Evolutionary conservation across 2,113 vertebrate species (phyloP).

Genomic region (Oreochromis aureus): DNA sequence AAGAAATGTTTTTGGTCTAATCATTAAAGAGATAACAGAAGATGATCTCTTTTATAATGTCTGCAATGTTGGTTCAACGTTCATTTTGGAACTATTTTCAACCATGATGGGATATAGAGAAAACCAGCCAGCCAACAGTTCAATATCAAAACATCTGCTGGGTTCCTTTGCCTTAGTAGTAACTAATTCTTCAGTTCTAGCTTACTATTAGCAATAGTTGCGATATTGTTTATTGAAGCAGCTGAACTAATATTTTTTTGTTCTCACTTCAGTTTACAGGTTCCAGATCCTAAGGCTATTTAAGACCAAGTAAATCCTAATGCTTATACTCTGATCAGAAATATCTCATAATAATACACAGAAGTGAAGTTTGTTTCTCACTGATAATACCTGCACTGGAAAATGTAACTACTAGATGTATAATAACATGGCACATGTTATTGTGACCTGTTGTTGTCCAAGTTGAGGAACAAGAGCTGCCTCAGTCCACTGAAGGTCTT

Average conservation of each 20-base stretch:
- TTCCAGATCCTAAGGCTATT: background rate
- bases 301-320: background rate
- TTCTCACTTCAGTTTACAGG: background rate
- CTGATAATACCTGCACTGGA: background rate
- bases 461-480: constrained; percentile 72
- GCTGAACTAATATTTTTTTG: background rate
- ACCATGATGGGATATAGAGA: background rate
- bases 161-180: background rate
- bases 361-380: background rate
- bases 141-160: background rate
- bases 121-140: background rate
- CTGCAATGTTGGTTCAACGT: background rate
- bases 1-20: background rate
- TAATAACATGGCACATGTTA: background rate
- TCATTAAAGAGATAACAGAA: background rate
- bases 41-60: background rate
- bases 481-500: constrained; percentile 70
- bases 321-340: background rate
- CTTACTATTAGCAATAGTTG: background rate
- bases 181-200: background rate
- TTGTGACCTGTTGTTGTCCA: constrained; percentile 72
- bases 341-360: background rate
- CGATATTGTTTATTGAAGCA: background rate
- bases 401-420: background rate
- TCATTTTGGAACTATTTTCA: background rate